Evolutionary conservation across 1,140 invertebrate genomes (phyloP).

Genomic region (Potamilus streckersoni): DNA sequence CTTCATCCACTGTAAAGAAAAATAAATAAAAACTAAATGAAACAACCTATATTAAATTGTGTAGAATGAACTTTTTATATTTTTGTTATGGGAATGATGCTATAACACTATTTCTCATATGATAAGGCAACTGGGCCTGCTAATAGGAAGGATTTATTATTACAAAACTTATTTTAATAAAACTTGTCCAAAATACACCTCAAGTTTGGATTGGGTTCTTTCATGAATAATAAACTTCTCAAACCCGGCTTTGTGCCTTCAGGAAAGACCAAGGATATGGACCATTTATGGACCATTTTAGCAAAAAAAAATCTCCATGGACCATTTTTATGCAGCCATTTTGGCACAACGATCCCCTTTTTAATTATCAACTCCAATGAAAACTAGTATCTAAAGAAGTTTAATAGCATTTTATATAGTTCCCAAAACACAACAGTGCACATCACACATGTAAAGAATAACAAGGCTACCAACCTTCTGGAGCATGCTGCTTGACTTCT

Average conservation of each 20-base stretch:
- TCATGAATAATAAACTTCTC: too few species aligned
- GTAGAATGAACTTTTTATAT: constrained; percentile 2
- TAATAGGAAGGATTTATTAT: too few species aligned
- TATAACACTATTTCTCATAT: not conserved
- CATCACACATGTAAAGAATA: not conserved
- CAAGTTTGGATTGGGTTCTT: too few species aligned
- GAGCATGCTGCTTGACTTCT: constrained; percentile 17
- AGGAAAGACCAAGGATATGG: too few species aligned
- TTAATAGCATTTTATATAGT: constrained; percentile 6
- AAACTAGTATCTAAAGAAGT: not conserved
- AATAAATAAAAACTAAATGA: constrained; percentile 4
- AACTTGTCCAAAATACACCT: too few species aligned
- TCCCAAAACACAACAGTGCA: not conserved
- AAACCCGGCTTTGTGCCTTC: too few species aligned
- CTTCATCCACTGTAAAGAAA: constrained; percentile 27
- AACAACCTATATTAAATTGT: not conserved
- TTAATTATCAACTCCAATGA: too few species aligned
- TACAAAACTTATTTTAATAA: too few species aligned
- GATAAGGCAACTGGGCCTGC: not conserved
- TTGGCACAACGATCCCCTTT: too few species aligned
- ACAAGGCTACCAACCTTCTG: constrained; percentile 4
- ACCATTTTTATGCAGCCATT: too few species aligned
- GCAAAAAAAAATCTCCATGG: too few species aligned
- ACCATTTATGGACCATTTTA: too few species aligned
- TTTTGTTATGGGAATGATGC: constrained; percentile 4